Evolutionary conservation across 2,113 vertebrate species (phyloP).

Genomic region (Lepisosteus oculatus): DNA sequence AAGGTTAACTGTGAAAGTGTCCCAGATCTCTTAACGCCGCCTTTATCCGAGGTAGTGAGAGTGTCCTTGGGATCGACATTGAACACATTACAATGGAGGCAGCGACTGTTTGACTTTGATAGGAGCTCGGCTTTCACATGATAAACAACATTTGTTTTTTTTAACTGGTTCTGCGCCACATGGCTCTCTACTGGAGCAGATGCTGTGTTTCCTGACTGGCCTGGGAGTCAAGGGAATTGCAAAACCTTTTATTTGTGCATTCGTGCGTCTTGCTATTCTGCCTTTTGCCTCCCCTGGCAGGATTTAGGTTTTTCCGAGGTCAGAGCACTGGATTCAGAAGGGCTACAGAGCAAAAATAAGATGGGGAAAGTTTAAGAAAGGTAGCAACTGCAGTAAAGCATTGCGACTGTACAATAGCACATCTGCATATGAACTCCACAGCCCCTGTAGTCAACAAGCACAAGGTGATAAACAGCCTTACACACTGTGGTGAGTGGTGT

Average conservation of each 20-base stretch:
- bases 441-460: too few relatives aligned
- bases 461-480: too few relatives aligned
- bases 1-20: slow-evolving; percentile 13
- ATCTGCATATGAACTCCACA: too few relatives aligned
- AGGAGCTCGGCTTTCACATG: slow-evolving; percentile 24
- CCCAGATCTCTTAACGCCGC: slow-evolving; percentile 16
- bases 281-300: too few relatives aligned
- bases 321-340: too few relatives aligned
- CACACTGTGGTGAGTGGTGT: too few relatives aligned
- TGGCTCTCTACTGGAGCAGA: background rate
- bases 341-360: background rate
- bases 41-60: slow-evolving; percentile 23
- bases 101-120: slow-evolving; percentile 28
- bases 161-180: slow-evolving; percentile 8
- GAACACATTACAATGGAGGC: slow-evolving; percentile 22
- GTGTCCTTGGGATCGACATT: slow-evolving; percentile 40
- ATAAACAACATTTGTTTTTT: slow-evolving; percentile 14
- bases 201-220: too few relatives aligned
- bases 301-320: too few relatives aligned
- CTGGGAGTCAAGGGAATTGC: too few relatives aligned
- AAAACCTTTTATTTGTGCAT: too few relatives aligned
- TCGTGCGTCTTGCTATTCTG: too few relatives aligned
- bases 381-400: background rate
- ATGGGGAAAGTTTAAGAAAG: background rate
- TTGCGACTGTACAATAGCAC: background rate